These are phyloP conservation scores for Eunapius fragilis DNA, from an alignment of 37 sponge, comb jelly and placozoan genomes.

Conservation along the genomic window DNA sequence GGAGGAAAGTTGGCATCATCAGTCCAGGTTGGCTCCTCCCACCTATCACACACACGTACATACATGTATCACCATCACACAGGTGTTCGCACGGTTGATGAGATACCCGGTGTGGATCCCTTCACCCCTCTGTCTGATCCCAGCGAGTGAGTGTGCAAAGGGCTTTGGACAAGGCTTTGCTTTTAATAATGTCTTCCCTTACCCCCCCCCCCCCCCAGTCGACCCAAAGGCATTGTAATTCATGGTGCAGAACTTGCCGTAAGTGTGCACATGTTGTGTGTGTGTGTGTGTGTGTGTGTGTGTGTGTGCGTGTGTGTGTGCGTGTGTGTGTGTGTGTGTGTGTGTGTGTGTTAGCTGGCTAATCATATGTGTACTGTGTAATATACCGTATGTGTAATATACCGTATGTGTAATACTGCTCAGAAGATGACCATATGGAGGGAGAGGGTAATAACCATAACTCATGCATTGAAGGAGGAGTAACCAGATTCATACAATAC, in stretches of 20 bases:
- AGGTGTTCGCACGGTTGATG: background rate
- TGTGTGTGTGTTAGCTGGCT: no score
- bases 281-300: background rate
- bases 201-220: background rate
- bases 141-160: background rate
- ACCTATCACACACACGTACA: background rate
- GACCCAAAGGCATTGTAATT: constrained; percentile 74
- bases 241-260: constrained; percentile 71
- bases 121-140: background rate
- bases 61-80: background rate
- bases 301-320: background rate
- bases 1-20: constrained; percentile 91
- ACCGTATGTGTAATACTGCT: no score
- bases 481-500: no score
- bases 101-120: background rate
- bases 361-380: no score
- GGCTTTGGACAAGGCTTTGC: background rate
- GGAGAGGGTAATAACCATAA: no score
- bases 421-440: no score
- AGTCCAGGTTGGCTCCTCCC: constrained; percentile 61
- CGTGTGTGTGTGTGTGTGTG: no score
- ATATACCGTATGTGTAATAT: no score
- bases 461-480: no score
- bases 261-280: background rate
- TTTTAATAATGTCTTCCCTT: background rate